A percentile compares a stretch with the other conserved stretches of the same genome.
Conservation (phyloP, 2,888 invertebrate genomes). For the Brassicogethes aeneus region DNA sequence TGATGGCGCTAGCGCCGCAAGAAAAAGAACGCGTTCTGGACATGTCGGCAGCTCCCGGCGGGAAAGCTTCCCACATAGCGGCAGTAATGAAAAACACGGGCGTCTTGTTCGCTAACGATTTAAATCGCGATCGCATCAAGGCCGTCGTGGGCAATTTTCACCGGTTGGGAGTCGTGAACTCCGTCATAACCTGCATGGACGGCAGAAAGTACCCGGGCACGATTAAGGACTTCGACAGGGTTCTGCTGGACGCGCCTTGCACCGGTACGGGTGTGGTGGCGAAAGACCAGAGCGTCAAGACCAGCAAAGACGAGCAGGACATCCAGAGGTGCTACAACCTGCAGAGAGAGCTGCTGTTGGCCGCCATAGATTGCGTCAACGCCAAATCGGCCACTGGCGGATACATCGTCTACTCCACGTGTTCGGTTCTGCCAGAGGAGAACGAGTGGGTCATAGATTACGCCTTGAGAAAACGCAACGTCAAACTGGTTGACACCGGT, state of each 20-base stretch:
- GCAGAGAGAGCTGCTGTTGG: slow-evolving; percentile 83
- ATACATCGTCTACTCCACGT: slow-evolving; percentile 96
- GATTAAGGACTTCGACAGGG: slow-evolving; percentile 89
- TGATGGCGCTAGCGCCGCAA: slow-evolving; percentile 96
- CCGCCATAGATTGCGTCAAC: slow-evolving; percentile 95
- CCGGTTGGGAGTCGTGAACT: slow-evolving; percentile 89
- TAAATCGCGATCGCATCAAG: slow-evolving; percentile 79
- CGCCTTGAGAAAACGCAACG: slow-evolving; percentile 84
- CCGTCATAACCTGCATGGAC: slow-evolving; percentile 82
- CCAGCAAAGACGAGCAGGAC: slow-evolving; percentile 80
- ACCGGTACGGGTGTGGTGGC: slow-evolving; percentile 97
- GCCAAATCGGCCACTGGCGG: slow-evolving; percentile 89
- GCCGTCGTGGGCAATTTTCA: slow-evolving; percentile 96
- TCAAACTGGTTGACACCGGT: slow-evolving; percentile 88
- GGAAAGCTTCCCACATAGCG: slow-evolving; percentile 96
- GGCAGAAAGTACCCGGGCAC: slow-evolving; percentile 72
- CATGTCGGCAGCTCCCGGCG: slow-evolving; percentile 97
- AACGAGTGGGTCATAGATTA: slow-evolving; percentile 97
- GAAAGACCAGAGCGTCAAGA: slow-evolving; percentile 96
- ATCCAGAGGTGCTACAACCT: slow-evolving; percentile 86
- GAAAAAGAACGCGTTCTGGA: slow-evolving; percentile 91
- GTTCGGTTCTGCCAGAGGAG: slow-evolving; percentile 95
- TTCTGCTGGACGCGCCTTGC: slow-evolving; percentile 95
- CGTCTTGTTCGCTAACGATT: slow-evolving; percentile 91
- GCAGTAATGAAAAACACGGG: slow-evolving; percentile 99